These are phyloP conservation scores for Styela clava DNA, from an alignment of 23 tunicate species.

Conservation along the genomic window DNA sequence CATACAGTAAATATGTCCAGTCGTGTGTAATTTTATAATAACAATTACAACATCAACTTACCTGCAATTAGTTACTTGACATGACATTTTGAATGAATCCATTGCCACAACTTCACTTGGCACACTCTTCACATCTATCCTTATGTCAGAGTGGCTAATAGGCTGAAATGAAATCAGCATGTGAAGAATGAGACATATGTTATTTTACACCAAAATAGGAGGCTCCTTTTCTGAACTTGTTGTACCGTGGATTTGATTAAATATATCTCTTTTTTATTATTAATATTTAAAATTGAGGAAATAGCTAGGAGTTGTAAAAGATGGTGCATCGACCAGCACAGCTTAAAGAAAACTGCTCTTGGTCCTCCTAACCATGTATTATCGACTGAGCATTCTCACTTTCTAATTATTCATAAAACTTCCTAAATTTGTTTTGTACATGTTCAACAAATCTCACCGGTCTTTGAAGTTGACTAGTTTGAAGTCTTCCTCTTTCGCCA, in stretches of 20 bases:
- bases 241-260: no score
- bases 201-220: background rate
- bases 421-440: background rate
- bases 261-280: no score
- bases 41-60: background rate
- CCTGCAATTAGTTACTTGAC: slow-evolving; percentile 75
- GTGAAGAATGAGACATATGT: background rate
- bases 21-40: no score
- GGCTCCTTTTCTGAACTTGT: no score
- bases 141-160: slow-evolving; percentile 38
- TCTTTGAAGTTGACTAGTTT: slow-evolving; percentile 91
- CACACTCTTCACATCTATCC: slow-evolving; percentile 40
- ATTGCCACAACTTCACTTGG: slow-evolving; percentile 38
- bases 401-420: no score
- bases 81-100: slow-evolving; percentile 51
- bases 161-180: slow-evolving; percentile 43
- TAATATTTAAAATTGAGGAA: no score
- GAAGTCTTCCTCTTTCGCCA: slow-evolving; percentile 89
- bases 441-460: slow-evolving; percentile 31
- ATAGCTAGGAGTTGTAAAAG: no score
- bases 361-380: no score
- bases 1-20: background rate
- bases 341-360: no score
- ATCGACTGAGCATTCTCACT: no score
- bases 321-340: no score